A percentile compares a stretch with the other conserved stretches of the same genome.
phyloP scores from a whole-genome alignment of 2,888 invertebrate species.

The Chouioia cunea region DNA sequence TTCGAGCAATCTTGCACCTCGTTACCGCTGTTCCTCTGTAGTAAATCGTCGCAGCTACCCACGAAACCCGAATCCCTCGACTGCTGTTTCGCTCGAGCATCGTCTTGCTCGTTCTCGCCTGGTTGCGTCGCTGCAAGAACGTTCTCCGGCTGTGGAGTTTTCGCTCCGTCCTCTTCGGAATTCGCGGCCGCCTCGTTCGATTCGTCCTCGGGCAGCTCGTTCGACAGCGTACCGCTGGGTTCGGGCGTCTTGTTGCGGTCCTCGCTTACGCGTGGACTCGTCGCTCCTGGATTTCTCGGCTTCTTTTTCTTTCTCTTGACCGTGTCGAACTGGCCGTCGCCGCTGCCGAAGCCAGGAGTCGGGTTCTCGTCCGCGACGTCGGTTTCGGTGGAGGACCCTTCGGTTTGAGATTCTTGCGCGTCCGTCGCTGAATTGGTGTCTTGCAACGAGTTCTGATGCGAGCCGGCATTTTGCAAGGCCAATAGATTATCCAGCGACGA shows the following conservation, averaged over 20 bases:
- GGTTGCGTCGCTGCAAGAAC: background rate
- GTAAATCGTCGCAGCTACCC: constrained; percentile 87
- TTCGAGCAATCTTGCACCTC: background rate
- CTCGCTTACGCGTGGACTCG: constrained; percentile 69
- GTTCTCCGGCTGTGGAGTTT: constrained; percentile 77
- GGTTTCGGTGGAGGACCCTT: constrained; percentile 78
- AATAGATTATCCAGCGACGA: constrained; percentile 85
- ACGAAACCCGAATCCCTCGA: constrained; percentile 91
- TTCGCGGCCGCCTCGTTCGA: constrained; percentile 68
- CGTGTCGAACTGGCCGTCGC: constrained; percentile 84
- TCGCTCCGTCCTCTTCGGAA: constrained; percentile 74
- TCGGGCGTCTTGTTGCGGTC: constrained; percentile 77
- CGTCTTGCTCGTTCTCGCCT: constrained; percentile 15
- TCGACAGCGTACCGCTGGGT: constrained; percentile 72
- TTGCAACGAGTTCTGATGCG: constrained; percentile 62
- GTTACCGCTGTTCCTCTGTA: constrained; percentile 58
- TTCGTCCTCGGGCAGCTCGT: constrained; percentile 72
- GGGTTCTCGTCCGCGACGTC: constrained; percentile 76
- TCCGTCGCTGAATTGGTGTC: constrained; percentile 62
- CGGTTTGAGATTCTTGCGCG: constrained; percentile 67
- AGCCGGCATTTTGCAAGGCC: constrained; percentile 65
- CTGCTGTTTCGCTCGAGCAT: constrained; percentile 78
- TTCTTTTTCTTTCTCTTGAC: constrained; percentile 88
- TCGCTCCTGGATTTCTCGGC: constrained; percentile 68
- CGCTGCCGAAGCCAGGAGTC: constrained; percentile 74